phyloP scores from a whole-genome alignment of 2,797 vertebrate genomes.

The Dicrostonyx torquatus region DNA sequence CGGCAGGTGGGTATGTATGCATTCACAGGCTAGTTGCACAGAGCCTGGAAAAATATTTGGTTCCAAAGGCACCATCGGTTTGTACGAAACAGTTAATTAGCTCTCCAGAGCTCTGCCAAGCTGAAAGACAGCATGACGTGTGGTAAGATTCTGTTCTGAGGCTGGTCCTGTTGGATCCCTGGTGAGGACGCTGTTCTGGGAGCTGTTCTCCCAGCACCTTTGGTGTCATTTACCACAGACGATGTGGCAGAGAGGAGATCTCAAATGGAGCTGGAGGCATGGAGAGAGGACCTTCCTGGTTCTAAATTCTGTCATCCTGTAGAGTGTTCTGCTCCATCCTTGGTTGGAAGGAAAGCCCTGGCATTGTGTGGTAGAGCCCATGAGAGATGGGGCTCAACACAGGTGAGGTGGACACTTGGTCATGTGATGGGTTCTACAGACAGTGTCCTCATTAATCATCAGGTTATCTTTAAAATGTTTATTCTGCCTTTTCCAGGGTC shows the following conservation, averaged over 20 bases:
- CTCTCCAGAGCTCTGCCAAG: conserved; percentile 26
- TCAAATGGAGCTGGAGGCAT: not conserved
- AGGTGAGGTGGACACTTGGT: not conserved
- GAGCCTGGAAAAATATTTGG: not conserved
- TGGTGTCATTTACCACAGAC: not conserved
- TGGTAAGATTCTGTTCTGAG: not conserved
- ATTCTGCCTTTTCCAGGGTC: not conserved
- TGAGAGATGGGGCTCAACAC: not conserved
- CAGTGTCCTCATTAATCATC: not conserved
- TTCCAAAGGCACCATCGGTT: not conserved
- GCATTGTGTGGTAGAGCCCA: not conserved
- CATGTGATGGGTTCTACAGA: not conserved
- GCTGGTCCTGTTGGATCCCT: not conserved
- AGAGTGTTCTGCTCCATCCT: not conserved
- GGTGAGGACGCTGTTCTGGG: not conserved
- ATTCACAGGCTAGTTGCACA: not conserved
- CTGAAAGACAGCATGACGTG: not conserved
- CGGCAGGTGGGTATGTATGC: not conserved
- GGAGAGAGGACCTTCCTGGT: not conserved
- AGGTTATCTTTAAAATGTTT: not conserved
- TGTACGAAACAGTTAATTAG: conserved; percentile 25
- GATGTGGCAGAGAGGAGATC: not conserved
- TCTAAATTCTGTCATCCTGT: not conserved
- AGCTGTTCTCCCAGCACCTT: not conserved
- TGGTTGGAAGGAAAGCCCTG: not conserved